Evolutionary conservation across 2,113 vertebrate genomes (phyloP).

Genomic region (Piaya cayana): DNA sequence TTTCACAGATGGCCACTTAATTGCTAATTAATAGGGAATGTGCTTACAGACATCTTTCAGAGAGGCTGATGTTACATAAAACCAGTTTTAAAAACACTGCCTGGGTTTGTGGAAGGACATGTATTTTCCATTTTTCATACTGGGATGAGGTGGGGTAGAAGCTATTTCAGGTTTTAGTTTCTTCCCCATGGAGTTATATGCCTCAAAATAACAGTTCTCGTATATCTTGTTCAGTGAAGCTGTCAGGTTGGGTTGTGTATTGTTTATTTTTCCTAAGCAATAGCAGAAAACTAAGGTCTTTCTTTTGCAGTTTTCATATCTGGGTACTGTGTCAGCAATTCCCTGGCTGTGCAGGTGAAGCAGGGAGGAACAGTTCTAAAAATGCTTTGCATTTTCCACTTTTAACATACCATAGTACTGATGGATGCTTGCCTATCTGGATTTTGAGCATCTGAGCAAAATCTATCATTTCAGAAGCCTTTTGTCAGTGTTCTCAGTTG

Average conservation of each 20-base stretch:
- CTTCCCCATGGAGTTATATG: not conserved
- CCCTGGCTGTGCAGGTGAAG: not conserved
- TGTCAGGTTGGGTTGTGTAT: not conserved
- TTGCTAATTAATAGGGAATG: conserved; percentile 25
- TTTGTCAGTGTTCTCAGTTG: not conserved
- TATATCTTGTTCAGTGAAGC: conserved; percentile 16
- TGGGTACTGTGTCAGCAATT: not conserved
- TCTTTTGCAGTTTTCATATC: not conserved
- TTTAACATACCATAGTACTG: not conserved
- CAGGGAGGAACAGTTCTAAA: not conserved
- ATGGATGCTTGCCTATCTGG: not conserved
- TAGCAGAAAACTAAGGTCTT: not conserved
- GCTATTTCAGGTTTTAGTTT: not conserved
- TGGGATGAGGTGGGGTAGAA: not conserved
- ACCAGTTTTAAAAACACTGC: not conserved
- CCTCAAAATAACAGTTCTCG: not conserved
- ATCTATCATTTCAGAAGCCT: not conserved
- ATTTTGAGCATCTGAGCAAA: not conserved
- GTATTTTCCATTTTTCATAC: conserved; percentile 30
- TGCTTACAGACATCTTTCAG: not conserved
- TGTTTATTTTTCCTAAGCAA: conserved; percentile 14
- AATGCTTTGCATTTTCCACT: not conserved
- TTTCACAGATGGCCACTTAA: conserved; percentile 21
- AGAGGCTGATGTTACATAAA: not conserved
- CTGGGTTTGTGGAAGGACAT: not conserved